phyloP scores from a whole-genome alignment of 2,113 vertebrate genomes.

The Mionectes macconnelli region DNA sequence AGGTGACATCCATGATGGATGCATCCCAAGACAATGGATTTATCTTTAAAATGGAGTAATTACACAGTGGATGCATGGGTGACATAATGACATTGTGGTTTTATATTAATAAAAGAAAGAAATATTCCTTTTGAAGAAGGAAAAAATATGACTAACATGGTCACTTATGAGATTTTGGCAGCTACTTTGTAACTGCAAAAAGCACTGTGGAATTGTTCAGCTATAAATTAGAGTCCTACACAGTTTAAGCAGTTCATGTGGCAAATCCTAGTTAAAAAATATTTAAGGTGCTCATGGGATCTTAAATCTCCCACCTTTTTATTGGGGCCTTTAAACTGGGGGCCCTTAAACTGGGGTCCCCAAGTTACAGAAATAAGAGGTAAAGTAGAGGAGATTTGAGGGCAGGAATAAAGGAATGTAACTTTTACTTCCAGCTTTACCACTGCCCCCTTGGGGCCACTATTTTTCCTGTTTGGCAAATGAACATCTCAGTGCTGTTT shows the following conservation, averaged over 20 bases:
- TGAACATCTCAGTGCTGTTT: not conserved
- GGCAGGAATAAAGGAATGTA: not conserved
- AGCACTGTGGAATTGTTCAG: not conserved
- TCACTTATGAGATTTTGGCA: slow-evolving; percentile 37
- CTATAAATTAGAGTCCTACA: not conserved
- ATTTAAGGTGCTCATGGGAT: not conserved
- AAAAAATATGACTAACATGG: slow-evolving; percentile 45
- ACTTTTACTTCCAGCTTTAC: not conserved
- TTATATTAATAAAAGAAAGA: slow-evolving; percentile 77
- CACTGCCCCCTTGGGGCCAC: not conserved
- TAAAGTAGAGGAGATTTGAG: not conserved
- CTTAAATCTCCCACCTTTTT: not conserved
- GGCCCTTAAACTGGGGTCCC: no score
- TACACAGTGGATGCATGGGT: slow-evolving; percentile 84
- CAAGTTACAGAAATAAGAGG: not conserved
- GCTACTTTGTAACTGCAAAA: slow-evolving; percentile 18
- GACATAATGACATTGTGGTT: slow-evolving; percentile 84
- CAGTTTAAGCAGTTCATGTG: not conserved
- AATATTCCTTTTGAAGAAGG: slow-evolving; percentile 51
- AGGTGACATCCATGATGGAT: slow-evolving; percentile 89
- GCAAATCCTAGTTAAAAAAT: not conserved
- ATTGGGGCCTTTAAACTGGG: not conserved
- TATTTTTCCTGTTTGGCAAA: not conserved
- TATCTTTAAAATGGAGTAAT: slow-evolving; percentile 94
- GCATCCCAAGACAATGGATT: slow-evolving; percentile 84